Conservation (phyloP, 2,113 vertebrate genomes). For the Carlito syrichta region DNA sequence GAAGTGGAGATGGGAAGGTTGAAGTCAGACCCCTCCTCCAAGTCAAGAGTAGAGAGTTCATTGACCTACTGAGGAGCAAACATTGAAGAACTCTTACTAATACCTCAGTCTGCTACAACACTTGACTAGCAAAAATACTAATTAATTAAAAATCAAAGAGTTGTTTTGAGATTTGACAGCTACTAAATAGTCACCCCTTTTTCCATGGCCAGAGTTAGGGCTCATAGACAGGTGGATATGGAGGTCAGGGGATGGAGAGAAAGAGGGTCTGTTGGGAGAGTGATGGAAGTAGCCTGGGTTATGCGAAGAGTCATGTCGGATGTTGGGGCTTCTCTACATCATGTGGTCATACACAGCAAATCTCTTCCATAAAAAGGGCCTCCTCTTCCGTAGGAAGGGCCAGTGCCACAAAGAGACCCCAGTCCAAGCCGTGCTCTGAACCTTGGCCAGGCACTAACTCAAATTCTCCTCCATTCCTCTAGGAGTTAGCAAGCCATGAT, state of each 20-base stretch:
- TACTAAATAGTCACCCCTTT: rapidly evolving
- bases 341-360: no score
- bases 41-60: not conserved
- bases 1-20: no score
- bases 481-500: rapidly evolving
- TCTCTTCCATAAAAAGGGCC: no score
- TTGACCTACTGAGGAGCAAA: no score
- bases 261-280: rapidly evolving
- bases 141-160: not conserved
- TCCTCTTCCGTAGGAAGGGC: not conserved
- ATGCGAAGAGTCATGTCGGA: no score
- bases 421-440: not conserved
- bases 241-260: no score
- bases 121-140: not conserved
- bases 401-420: not conserved
- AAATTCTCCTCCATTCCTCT: rapidly evolving
- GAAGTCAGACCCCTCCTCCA: not conserved
- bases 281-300: no score
- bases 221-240: rapidly evolving
- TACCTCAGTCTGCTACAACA: rapidly evolving
- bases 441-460: rapidly evolving
- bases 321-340: no score
- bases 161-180: not conserved
- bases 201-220: no score
- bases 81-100: no score